Base-by-base conservation (phyloP, 2,113 vertebrate species). In the Ceyx margarethae region DNA sequence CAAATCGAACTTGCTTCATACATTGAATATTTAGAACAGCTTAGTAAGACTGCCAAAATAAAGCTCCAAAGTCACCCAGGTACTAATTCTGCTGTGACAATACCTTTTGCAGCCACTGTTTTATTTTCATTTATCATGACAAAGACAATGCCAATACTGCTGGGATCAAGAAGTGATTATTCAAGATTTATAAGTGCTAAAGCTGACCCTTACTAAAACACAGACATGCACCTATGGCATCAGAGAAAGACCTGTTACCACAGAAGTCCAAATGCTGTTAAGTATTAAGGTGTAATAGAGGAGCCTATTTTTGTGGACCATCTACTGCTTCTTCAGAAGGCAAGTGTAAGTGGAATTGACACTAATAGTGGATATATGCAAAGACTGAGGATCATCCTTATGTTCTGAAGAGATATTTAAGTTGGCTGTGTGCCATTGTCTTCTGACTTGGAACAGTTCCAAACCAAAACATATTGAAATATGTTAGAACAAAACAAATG, bases 401-500 rank as follows among this genome's bases (percentile, higher is more conserved):
- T 28, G 10, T 8, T 11, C 35, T 78, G 29, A 53, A 56, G 48
- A 60, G 18, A 16, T 45, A 90, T 35, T 65, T 26, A 53, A 67
- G 14, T 61, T 87, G 61, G 45, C 73, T 87, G 28, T 71, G 77
- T 1, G 43, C 45, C n/a, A 54, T 37, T 6, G 2, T 60, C 20
- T 87, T 87, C 95, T 85, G 74, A 48, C 48, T 96, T 95, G 83
- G 76, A 86, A 67, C 42, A 62, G 29, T 56, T 74, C 73, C 17
- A 90, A 33, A 85, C 90, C 40, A 80, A 94, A 95, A 26, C n/a
- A 92, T 84, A 91, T 83, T 68, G n/a, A 79, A 94, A 68, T 62
- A 61, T 29, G 15, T 46, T 79, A 65, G n/a, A 75, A 77, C 5
- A 14, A 94, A 81, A 46, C 8, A 31, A 90, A 45, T 50, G 33